Evolutionary conservation across 2,888 invertebrate genomes (phyloP), one percentile per base, ranked within the genome.

Genomic region (Pristionchus mayeri): DNA sequence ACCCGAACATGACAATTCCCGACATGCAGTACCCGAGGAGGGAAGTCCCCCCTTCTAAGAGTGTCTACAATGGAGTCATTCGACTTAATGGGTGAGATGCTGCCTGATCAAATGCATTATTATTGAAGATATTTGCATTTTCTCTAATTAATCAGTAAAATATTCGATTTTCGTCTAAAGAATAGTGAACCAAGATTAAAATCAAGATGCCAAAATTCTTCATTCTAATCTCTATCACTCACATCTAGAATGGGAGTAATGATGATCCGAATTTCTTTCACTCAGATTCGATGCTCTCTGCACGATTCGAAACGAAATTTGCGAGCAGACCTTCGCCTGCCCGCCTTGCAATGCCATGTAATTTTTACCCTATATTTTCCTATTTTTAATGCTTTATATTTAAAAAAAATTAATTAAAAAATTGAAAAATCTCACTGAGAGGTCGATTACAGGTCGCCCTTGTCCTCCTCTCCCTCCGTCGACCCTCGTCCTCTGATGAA

Each of bases 201-300:
- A n/a, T n/a, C n/a, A n/a, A n/a, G n/a, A n/a, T n/a, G n/a, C n/a
- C n/a, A n/a, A n/a, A n/a, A n/a, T n/a, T n/a, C n/a, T n/a, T n/a
- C n/a, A n/a, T n/a, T n/a, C n/a, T n/a, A n/a, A n/a, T n/a, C n/a
- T n/a, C n/a, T n/a, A n/a, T n/a, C n/a, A n/a, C n/a, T n/a, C n/a
- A n/a, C n/a, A n/a, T n/a, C n/a, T n/a, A n/a, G n/a, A n/a, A n/a
- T n/a, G n/a, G n/a, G n/a, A n/a, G n/a, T n/a, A n/a, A n/a, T n/a
- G n/a, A n/a, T 67, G 54, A 54, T 34, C 16, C 9, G 3, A 63
- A 63, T 11, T 21, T 34, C 16, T 2, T 63, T 9, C 18, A 54
- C 54, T 2, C 40, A 82, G 82, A 2, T 82, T 82, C 67, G 82
- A 82, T 9, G 82, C 50, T 3, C 67, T 82, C 9, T 82, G 82